Conservation (phyloP, 2,888 invertebrate genomes). For the Priapulus caudatus region DNA sequence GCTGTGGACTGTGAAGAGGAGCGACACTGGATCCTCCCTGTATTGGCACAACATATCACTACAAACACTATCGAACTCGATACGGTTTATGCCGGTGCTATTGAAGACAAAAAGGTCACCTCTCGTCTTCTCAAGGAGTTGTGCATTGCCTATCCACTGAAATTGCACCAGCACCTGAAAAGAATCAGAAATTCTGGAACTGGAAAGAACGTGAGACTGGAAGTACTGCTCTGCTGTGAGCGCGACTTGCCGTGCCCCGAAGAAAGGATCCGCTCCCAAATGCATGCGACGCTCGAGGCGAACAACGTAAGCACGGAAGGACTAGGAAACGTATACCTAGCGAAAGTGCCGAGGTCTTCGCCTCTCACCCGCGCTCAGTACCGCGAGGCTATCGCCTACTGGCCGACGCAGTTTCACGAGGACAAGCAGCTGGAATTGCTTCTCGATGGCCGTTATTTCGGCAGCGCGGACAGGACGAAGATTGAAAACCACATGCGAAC, state of each 20-base stretch:
- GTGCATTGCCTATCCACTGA: constrained; percentile 17
- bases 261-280: not conserved
- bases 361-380: constrained; percentile 33
- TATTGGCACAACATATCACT: too few species aligned
- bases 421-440: constrained; percentile 30
- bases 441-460: constrained; percentile 24
- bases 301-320: not conserved
- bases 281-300: not conserved
- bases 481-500: constrained; percentile 24
- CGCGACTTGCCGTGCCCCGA: not conserved
- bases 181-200: constrained; percentile 18
- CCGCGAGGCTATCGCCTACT: constrained; percentile 26
- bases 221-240: not conserved
- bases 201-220: constrained; percentile 8
- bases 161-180: constrained; percentile 22
- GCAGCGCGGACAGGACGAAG: constrained; percentile 15
- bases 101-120: not conserved
- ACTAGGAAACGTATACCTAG: constrained; percentile 21
- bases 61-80: too few species aligned
- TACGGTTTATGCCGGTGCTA: not conserved
- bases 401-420: constrained; percentile 37
- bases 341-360: constrained; percentile 26
- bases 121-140: constrained; percentile 9
- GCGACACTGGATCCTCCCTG: too few species aligned
- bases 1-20: too few species aligned